Base-by-base conservation (phyloP, 2,797 vertebrate species). In the Lepus oiostolus region DNA sequence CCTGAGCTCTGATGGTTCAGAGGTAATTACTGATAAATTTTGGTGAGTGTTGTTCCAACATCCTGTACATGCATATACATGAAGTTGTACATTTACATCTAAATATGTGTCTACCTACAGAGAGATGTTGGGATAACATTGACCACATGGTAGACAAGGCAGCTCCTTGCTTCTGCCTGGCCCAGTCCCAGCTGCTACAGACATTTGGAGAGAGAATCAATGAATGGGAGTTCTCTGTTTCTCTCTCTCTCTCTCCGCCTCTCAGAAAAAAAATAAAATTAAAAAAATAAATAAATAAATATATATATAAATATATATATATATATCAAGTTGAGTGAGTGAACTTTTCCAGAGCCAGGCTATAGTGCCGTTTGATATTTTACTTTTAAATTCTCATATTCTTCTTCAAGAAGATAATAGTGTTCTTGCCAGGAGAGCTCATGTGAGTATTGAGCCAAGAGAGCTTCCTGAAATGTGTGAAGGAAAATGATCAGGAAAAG, bases 321-420 rank as follows among this genome's bases (percentile, higher is more conserved):
- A 58, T 14, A 19, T 58, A 9, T 54, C n/a, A 74, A 94, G 9
- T 85, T 94, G 68, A 81, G 21, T 86, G 90, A 74, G 75, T 85
- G 14, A 87, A 75, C 38, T 91, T 91, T 85, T 74, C n/a, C n/a
- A 91, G 30, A 94, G 50, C 14, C 22, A 60, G 3, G 4, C 17
- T 38, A 35, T 8, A 38, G 60, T 86, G 14, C 50, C 63, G 14
- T 70, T 71, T 83, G 71, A 54, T 77, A 79, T 26, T 65, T 90
- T 47, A 67, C 58, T 80, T 80, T 75, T 32, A 65, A 87, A 35
- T 82, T 90, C 32, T 94, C 19, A 85, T 65, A 28, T 74, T 94
- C 19, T 80, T 30, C 30, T 90, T 75, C 10, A 47, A 28, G 60
- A 70, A 82, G 11, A 68, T 91, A 54, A 26, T 19, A 75, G 0